phyloP scores from a whole-genome alignment of 53 echinoderm and acorn worm species.

The Echinometra lucunter region DNA sequence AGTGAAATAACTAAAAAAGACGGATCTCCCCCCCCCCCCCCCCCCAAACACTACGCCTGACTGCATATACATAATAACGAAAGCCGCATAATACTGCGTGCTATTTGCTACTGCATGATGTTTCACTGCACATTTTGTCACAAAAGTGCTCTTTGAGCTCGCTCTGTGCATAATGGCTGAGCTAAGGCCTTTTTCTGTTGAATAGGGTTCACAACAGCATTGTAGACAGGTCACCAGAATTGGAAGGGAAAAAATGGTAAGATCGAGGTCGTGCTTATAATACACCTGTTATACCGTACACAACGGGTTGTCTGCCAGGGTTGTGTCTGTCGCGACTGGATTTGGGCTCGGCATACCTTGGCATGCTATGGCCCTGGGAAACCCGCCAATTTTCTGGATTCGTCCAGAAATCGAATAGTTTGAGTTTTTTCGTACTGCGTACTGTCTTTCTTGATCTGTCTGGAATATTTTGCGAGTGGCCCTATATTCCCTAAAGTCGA shows the following conservation, averaged over 20 bases:
- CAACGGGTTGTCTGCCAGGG: constrained; percentile 33
- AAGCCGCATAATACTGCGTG: not conserved
- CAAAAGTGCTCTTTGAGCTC: constrained; percentile 8
- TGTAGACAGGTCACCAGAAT: constrained; percentile 40
- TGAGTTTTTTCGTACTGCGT: too few species aligned
- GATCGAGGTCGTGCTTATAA: constrained; percentile 17
- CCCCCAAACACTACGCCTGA: not conserved
- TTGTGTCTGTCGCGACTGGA: not conserved
- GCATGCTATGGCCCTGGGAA: constrained; percentile 32
- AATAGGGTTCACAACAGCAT: constrained; percentile 54
- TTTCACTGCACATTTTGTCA: not conserved
- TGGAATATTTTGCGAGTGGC: not conserved
- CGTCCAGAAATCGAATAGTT: not conserved
- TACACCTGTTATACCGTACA: constrained; percentile 49
- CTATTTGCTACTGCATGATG: not conserved
- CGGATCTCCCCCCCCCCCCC: not conserved
- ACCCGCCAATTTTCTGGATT: constrained; percentile 3
- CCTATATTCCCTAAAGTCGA: too few species aligned
- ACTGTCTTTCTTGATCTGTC: not conserved
- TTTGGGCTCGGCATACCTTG: not conserved
- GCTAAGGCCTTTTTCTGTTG: constrained; percentile 17
- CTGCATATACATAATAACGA: not conserved
- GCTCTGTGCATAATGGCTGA: constrained; percentile 42
- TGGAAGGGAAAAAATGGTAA: constrained; percentile 41
- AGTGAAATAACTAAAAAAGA: too few species aligned